phyloP scores from a whole-genome alignment of 2,797 vertebrate species.

The Natrix natrix region DNA sequence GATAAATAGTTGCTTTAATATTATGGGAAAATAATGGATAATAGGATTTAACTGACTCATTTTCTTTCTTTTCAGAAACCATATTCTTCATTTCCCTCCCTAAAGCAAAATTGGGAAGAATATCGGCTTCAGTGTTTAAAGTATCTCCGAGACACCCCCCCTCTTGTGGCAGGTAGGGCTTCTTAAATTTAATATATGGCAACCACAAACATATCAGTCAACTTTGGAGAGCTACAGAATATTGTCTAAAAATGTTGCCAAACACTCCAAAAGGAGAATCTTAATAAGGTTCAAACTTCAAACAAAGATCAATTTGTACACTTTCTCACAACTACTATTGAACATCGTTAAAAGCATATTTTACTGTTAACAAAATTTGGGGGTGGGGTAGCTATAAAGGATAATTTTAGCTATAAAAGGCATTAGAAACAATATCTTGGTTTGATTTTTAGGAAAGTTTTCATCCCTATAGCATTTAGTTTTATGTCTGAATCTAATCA shows the following conservation, averaged over 20 bases:
- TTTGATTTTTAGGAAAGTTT: slow-evolving; percentile 9
- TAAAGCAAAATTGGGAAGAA: slow-evolving; percentile 77
- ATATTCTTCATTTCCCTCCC: slow-evolving; percentile 70
- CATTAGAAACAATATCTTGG: not conserved
- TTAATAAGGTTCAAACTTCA: not conserved
- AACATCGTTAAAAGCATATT: not conserved
- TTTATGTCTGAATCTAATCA: not conserved
- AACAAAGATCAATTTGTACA: not conserved
- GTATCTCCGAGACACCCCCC: slow-evolving; percentile 66
- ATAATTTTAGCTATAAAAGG: not conserved
- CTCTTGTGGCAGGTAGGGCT: slow-evolving; percentile 66
- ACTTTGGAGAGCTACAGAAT: not conserved
- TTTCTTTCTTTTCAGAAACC: slow-evolving; percentile 65
- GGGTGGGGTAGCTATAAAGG: not conserved
- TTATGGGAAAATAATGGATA: not conserved
- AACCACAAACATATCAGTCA: not conserved
- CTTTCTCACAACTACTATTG: not conserved
- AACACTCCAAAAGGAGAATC: not conserved
- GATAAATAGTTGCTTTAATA: not conserved
- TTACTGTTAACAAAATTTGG: not conserved
- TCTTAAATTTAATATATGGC: not conserved
- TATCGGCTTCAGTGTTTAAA: slow-evolving; percentile 74
- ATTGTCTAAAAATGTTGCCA: not conserved
- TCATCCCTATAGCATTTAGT: not conserved
- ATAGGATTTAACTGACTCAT: not conserved